These are phyloP conservation scores for Drosophila leonis DNA, from an alignment of 2,888 invertebrate genomes.

Conservation along the genomic window DNA sequence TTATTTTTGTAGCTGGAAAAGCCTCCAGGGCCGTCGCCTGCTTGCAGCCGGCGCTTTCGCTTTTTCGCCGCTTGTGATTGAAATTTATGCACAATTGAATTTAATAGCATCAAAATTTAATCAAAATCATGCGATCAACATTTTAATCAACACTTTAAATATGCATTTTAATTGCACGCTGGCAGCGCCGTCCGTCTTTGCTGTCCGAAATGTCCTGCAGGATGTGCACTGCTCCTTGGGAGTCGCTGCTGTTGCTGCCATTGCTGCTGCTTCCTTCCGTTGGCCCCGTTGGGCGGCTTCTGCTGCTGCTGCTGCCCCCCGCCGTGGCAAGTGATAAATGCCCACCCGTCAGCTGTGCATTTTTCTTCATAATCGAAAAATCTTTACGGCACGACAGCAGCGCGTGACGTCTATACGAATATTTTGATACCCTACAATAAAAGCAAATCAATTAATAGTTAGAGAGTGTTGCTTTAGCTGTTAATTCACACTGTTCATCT, in stretches of 20 bases:
- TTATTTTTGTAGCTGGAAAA: conserved; percentile 37
- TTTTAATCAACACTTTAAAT: conserved; percentile 47
- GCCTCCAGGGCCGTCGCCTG: neutral
- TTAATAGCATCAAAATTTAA: conserved; percentile 58
- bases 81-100: conserved; percentile 67
- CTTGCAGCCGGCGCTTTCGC: neutral
- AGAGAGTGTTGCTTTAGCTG: neutral
- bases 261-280: conserved; percentile 28
- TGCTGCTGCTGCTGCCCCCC: conserved; percentile 25
- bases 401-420: conserved; percentile 9
- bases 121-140: conserved; percentile 47
- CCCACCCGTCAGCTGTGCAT: conserved; percentile 67
- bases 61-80: conserved; percentile 47
- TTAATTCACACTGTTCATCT: too few relatives aligned
- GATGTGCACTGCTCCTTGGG: conserved; percentile 18
- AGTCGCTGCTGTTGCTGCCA: conserved; percentile 10
- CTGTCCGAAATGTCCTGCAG: conserved; percentile 3
- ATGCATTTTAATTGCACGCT: conserved; percentile 36
- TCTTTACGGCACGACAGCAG: conserved; percentile 50
- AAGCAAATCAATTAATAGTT: neutral
- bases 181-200: conserved; percentile 5
- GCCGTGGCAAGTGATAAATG: conserved; percentile 65
- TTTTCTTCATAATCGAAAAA: conserved; percentile 76
- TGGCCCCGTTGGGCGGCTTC: conserved; percentile 8
- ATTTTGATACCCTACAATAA: conserved; percentile 24